These are phyloP conservation scores for Lycophotia porphyrea DNA, from an alignment of 2,888 invertebrate genomes.

Conservation along the genomic window DNA sequence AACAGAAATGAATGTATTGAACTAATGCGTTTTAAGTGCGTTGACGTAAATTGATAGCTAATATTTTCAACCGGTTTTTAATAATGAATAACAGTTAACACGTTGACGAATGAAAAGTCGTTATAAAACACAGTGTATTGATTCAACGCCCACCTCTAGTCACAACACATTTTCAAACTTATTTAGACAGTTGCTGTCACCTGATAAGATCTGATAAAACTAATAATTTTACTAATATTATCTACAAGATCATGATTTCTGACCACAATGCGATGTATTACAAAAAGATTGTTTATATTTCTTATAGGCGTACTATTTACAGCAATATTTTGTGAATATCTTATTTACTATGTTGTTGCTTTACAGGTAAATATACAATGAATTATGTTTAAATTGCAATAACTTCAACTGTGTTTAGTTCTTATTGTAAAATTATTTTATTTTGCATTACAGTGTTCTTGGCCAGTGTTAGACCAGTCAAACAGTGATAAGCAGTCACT, in stretches of 20 bases:
- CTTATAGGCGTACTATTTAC: slow-evolving; percentile 76
- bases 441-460: slow-evolving; percentile 91
- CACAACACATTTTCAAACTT: slow-evolving; percentile 30
- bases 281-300: slow-evolving; percentile 75
- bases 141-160: too few relatives aligned
- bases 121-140: too few relatives aligned
- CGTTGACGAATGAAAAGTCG: too few relatives aligned
- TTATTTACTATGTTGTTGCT: slow-evolving; percentile 82
- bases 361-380: slow-evolving; percentile 76
- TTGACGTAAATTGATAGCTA: too few relatives aligned
- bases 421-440: not conserved
- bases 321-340: slow-evolving; percentile 80
- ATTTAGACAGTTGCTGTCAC: not conserved
- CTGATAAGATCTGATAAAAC: slow-evolving; percentile 33
- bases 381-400: not conserved
- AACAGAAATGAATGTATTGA: too few relatives aligned
- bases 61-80: too few relatives aligned
- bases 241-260: slow-evolving; percentile 23
- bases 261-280: slow-evolving; percentile 75
- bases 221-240: not conserved
- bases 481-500: slow-evolving; percentile 85
- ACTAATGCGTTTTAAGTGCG: too few relatives aligned
- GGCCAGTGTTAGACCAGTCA: slow-evolving; percentile 90
- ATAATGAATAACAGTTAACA: too few relatives aligned
- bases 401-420: not conserved